These are phyloP conservation scores for Serilophus lunatus DNA, from an alignment of 2,113 vertebrate species.

Conservation along the genomic window DNA sequence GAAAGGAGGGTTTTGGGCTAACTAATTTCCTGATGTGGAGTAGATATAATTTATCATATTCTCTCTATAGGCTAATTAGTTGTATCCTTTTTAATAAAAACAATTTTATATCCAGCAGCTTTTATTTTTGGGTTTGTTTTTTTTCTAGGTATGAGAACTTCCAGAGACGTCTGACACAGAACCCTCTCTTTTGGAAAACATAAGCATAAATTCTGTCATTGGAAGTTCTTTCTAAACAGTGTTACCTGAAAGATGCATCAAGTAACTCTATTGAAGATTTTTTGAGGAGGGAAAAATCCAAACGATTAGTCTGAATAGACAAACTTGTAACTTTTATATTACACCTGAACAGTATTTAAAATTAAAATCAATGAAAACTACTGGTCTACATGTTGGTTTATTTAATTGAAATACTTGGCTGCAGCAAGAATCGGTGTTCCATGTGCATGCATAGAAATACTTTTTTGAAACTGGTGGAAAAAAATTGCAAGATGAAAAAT, in stretches of 20 bases:
- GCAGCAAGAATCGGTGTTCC: background rate
- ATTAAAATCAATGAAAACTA: slow-evolving; percentile 53
- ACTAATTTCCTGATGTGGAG: background rate
- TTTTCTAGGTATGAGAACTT: slow-evolving; percentile 92
- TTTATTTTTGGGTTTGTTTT: background rate
- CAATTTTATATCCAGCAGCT: background rate
- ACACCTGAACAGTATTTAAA: slow-evolving; percentile 64
- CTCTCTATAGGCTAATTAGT: background rate
- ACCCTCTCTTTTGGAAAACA: slow-evolving; percentile 95
- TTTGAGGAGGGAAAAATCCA: background rate
- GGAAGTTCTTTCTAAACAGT: slow-evolving; percentile 15
- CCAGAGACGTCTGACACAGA: slow-evolving; percentile 90
- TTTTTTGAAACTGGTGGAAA: background rate
- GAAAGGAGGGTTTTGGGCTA: background rate
- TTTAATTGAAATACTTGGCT: background rate
- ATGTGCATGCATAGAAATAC: background rate
- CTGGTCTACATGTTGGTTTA: background rate
- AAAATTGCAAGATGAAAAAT: background rate
- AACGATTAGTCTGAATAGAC: slow-evolving; percentile 43
- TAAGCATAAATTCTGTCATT: slow-evolving; percentile 56
- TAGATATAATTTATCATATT: background rate
- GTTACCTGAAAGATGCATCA: slow-evolving; percentile 14
- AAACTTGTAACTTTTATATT: slow-evolving; percentile 61
- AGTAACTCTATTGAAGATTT: slow-evolving; percentile 4
- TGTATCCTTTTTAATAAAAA: background rate